Percentiles rank a stretch among this genome's conserved stretches.
Evolutionary conservation across 2,113 vertebrate species (phyloP).

Genomic region (Pristiophorus japonicus): DNA sequence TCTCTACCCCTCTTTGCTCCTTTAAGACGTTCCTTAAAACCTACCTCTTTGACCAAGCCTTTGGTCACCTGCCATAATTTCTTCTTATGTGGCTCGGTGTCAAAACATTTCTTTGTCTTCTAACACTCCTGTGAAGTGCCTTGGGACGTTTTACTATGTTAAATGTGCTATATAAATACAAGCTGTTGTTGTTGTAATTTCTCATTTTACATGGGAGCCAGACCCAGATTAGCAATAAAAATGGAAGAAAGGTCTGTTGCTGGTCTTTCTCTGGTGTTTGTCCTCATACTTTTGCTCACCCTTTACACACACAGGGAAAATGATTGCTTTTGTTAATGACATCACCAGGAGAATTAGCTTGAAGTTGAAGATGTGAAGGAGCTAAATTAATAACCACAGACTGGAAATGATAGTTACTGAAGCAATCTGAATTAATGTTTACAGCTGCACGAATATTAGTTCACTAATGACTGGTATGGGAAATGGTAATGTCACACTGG

Average conservation of each 20-base stretch:
- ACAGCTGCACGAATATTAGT: not conserved
- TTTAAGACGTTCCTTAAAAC: too few relatives aligned
- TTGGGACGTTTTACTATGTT: too few relatives aligned
- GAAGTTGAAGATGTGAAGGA: not conserved
- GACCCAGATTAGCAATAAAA: not conserved
- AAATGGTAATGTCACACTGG: not conserved
- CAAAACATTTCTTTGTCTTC: too few relatives aligned
- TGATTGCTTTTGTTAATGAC: not conserved
- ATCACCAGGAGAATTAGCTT: not conserved
- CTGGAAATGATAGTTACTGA: not conserved
- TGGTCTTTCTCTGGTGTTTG: not conserved
- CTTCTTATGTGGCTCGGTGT: too few relatives aligned
- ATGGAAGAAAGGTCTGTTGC: not conserved
- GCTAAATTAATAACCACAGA: not conserved
- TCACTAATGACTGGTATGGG: not conserved
- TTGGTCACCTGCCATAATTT: too few relatives aligned
- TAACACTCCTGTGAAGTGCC: too few relatives aligned
- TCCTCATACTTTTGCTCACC: not conserved
- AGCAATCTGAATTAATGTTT: not conserved
- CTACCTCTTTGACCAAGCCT: too few relatives aligned
- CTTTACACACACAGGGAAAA: not conserved
- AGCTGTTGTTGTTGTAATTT: too few relatives aligned
- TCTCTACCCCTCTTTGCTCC: too few relatives aligned
- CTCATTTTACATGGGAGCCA: not conserved
- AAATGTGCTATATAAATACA: too few relatives aligned